Base-by-base conservation (phyloP, 1,140 invertebrate genomes). In the Anthonomus grandis region DNA sequence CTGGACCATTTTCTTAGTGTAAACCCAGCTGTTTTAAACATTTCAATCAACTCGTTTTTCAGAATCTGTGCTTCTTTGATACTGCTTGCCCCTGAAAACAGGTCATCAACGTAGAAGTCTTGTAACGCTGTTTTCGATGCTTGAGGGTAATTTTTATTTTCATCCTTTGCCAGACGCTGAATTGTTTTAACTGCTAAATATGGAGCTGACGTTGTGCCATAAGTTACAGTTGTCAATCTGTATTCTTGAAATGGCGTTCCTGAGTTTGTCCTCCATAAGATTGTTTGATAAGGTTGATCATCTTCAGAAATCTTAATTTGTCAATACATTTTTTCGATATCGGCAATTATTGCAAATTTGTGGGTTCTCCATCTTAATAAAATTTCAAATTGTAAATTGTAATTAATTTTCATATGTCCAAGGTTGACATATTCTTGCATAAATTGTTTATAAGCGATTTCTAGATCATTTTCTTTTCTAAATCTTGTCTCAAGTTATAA, bases 241-340 rank as follows among this genome's bases (percentile, higher is more conserved):
- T 65, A 76, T 25, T 65, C 18, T 4, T 62, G n/a, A n/a, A n/a
- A n/a, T n/a, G n/a, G n/a, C n/a, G n/a, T n/a, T n/a, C n/a, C n/a
- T n/a, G n/a, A 31, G 0, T 53, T 24, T 17, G 49, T 10, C 19
- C 70, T 59, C 65, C 71, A 73, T 3, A 73, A 34, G 23, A 75
- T 67, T 42, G 59, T 23, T 57, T 75, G 70, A 50, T 57, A 69
- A 36, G 61, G 38, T 15, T 38, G 18, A 50, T 71, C 37, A 36
- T 51, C 34, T 13, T 6, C n/a, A 42, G 18, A 13, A 4, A 64
- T 49, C 25, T 66, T 58, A 17, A 75, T 66, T 60, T 75, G 70
- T 12, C 68, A 38, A 46, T 73, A 77, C 64, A 74, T 74, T 46
- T 75, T 70, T n/a, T 62, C 62, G 3, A 76, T 67, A 52, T 78